Conservation (phyloP, 2,888 invertebrate species). For the Andrena marginata region DNA sequence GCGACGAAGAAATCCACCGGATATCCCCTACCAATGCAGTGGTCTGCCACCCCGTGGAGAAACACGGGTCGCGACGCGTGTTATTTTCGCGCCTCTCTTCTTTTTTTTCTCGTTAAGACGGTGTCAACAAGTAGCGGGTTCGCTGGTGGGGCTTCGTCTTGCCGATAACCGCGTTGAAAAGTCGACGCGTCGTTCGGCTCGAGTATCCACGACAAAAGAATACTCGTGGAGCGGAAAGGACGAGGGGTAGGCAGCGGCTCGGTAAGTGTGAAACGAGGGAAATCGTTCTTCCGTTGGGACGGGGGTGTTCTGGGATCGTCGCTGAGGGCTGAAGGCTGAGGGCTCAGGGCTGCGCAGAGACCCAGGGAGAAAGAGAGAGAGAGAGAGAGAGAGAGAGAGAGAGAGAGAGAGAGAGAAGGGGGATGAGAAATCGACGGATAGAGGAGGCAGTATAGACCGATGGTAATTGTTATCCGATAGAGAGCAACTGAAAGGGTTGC, state of each 20-base stretch:
- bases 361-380: background rate
- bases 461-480: slow-evolving; percentile 40
- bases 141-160: slow-evolving; percentile 42
- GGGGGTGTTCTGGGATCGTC: slow-evolving; percentile 32
- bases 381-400: background rate
- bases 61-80: slow-evolving; percentile 39
- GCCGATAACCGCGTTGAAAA: slow-evolving; percentile 65
- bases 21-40: background rate
- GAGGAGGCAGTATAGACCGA: slow-evolving; percentile 57
- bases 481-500: slow-evolving; percentile 68
- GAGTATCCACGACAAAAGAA: slow-evolving; percentile 58
- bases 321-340: background rate
- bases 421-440: slow-evolving; percentile 31
- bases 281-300: slow-evolving; percentile 49
- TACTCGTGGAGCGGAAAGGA: slow-evolving; percentile 43
- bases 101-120: slow-evolving; percentile 46
- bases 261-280: slow-evolving; percentile 67
- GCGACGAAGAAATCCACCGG: background rate
- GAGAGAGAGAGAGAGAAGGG: background rate
- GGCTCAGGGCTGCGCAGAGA: background rate
- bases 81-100: slow-evolving; percentile 33
- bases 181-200: slow-evolving; percentile 36
- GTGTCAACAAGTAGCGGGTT: slow-evolving; percentile 58
- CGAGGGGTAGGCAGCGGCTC: slow-evolving; percentile 40
- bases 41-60: slow-evolving; percentile 23